Evolutionary conservation across 2,888 invertebrate species (phyloP).

Genomic region (Agrotis exclamationis): DNA sequence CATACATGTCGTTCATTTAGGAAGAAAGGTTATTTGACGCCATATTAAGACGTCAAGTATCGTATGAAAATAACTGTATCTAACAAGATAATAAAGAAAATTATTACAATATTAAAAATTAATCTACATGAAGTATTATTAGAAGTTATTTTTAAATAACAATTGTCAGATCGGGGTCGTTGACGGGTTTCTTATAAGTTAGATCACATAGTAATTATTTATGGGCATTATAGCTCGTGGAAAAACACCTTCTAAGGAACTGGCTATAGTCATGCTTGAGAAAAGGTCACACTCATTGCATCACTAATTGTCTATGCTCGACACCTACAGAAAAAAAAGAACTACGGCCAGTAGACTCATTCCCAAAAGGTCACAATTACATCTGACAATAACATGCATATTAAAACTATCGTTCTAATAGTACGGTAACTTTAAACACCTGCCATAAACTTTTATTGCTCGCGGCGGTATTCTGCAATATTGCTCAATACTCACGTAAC

Average conservation of each 20-base stretch:
- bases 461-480: conserved; percentile 34
- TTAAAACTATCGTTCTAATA: conserved; percentile 7
- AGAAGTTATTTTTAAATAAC: too few relatives aligned
- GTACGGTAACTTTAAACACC: conserved; percentile 7
- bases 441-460: conserved; percentile 48
- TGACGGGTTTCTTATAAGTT: too few relatives aligned
- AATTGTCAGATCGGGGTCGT: too few relatives aligned
- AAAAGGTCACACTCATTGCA: neutral
- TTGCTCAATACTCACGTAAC: conserved; percentile 49
- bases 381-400: conserved; percentile 16
- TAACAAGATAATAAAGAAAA: too few relatives aligned
- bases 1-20: too few relatives aligned
- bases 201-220: too few relatives aligned
- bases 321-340: neutral
- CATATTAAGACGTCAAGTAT: too few relatives aligned
- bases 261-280: neutral
- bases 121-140: too few relatives aligned
- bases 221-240: neutral
- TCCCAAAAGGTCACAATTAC: neutral
- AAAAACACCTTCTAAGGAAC: neutral
- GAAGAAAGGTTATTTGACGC: too few relatives aligned
- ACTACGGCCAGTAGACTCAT: neutral
- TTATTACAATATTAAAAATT: too few relatives aligned
- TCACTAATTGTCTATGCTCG: neutral
- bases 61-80: too few relatives aligned